A percentile compares a stretch with the other conserved stretches of the same genome.
These are phyloP conservation scores for Darevskia nairensis DNA, from an alignment of 2,797 vertebrate genomes.

Conservation along the genomic window DNA sequence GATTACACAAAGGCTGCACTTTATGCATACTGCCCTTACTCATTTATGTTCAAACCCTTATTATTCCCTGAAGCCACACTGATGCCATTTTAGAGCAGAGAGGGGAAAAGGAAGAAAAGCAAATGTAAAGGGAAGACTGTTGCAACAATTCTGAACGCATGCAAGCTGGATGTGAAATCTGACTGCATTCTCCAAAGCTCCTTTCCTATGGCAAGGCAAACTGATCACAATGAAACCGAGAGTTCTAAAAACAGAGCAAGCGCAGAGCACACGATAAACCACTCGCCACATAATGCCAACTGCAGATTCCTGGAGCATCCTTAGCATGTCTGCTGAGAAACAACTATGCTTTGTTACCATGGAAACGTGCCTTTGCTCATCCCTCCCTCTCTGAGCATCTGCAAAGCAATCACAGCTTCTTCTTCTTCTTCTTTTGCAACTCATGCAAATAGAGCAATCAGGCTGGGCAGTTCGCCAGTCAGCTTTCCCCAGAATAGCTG, in stretches of 20 bases:
- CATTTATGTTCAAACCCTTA: not conserved
- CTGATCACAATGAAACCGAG: constrained; percentile 6
- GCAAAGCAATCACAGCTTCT: constrained; percentile 17
- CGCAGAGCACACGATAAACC: not conserved
- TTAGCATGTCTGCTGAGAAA: not conserved
- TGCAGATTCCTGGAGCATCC: constrained; percentile 63
- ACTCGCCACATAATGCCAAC: not conserved
- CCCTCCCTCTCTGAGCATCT: constrained; percentile 5
- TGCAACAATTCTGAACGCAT: not conserved
- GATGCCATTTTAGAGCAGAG: not conserved
- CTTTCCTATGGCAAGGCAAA: not conserved
- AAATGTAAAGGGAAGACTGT: not conserved
- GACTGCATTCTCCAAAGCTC: not conserved
- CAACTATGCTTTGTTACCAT: constrained; percentile 28
- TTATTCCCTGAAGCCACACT: constrained; percentile 6
- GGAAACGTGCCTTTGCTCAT: constrained; percentile 39
- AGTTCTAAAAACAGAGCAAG: not conserved
- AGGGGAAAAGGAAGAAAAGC: not conserved
- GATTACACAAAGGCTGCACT: not conserved
- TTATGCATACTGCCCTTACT: not conserved
- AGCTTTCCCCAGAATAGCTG: constrained; percentile 7
- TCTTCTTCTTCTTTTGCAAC: not conserved
- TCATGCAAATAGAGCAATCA: constrained; percentile 22
- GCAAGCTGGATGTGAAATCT: not conserved
- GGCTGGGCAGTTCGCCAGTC: constrained; percentile 9